Evolutionary conservation across 2,888 invertebrate species (phyloP).

Genomic region (Belgica antarctica): DNA sequence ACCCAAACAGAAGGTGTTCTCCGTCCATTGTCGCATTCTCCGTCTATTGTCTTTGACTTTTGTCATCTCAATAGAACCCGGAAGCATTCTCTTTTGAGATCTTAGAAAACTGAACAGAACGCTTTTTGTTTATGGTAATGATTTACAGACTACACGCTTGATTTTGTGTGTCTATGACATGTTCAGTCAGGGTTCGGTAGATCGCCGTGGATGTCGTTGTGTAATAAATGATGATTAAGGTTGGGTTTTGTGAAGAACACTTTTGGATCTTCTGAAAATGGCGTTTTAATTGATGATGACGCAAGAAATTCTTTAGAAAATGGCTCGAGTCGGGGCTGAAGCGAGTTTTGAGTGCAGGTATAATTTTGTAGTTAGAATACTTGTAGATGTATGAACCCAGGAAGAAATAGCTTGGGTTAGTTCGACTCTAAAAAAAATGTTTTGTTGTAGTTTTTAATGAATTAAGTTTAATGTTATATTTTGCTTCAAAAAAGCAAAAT

Average conservation of each 20-base stretch:
- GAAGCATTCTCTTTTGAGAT: conserved; percentile 6
- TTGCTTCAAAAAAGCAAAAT: too few relatives aligned
- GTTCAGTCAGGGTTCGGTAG: not conserved
- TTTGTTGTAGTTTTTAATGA: too few relatives aligned
- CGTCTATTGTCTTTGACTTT: not conserved
- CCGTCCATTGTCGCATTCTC: not conserved
- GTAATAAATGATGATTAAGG: not conserved
- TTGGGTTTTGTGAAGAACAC: not conserved
- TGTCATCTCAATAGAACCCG: conserved; percentile 15
- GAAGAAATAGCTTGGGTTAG: too few relatives aligned
- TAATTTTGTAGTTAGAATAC: not conserved
- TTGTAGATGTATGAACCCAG: not conserved
- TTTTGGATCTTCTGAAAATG: not conserved
- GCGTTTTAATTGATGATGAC: conserved; percentile 3
- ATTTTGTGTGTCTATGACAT: not conserved
- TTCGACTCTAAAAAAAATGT: too few relatives aligned
- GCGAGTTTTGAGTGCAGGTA: not conserved
- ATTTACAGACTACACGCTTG: conserved; percentile 30
- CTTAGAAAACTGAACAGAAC: not conserved
- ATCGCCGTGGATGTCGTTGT: not conserved
- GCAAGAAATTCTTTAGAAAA: not conserved
- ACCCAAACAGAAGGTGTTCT: conserved; percentile 33
- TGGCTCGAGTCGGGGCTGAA: not conserved
- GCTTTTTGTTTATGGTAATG: conserved; percentile 24
- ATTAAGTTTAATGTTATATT: too few relatives aligned